Conservation (phyloP, 2,888 invertebrate genomes). For the Eupithecia pulchellata region DNA sequence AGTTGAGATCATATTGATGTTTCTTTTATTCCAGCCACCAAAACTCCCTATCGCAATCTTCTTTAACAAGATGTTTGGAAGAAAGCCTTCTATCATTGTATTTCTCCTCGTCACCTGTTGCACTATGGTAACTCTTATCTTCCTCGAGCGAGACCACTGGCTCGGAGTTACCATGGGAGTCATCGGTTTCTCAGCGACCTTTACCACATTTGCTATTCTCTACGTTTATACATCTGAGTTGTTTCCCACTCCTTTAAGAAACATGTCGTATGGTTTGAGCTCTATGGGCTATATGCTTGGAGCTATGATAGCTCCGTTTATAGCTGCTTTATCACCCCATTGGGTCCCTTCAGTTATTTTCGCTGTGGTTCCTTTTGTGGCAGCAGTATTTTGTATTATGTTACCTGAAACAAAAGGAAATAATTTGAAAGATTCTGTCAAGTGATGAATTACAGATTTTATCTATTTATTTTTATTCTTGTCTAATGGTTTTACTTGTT, state of each 20-base stretch:
- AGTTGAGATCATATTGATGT: background rate
- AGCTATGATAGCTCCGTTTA: slow-evolving; percentile 62
- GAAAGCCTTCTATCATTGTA: slow-evolving; percentile 52
- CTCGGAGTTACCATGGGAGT: slow-evolving; percentile 54
- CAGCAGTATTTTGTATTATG: slow-evolving; percentile 51
- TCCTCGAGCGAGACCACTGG: slow-evolving; percentile 55
- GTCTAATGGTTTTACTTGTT: too few relatives aligned
- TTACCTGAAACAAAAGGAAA: slow-evolving; percentile 65
- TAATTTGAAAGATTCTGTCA: slow-evolving; percentile 55
- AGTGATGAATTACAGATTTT: slow-evolving; percentile 19
- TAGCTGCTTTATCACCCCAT: slow-evolving; percentile 57
- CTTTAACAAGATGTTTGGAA: slow-evolving; percentile 56
- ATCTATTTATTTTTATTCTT: background rate
- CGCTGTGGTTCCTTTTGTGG: slow-evolving; percentile 55
- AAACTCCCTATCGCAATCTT: slow-evolving; percentile 53
- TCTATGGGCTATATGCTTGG: slow-evolving; percentile 61
- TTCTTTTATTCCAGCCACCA: slow-evolving; percentile 58
- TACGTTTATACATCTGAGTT: slow-evolving; percentile 62
- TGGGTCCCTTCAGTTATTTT: slow-evolving; percentile 65
- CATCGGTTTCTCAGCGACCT: slow-evolving; percentile 53
- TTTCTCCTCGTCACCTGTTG: slow-evolving; percentile 47
- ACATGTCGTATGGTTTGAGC: slow-evolving; percentile 61
- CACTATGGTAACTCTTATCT: slow-evolving; percentile 55
- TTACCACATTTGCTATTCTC: slow-evolving; percentile 52
- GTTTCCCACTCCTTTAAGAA: slow-evolving; percentile 65